phyloP scores from a whole-genome alignment of 2,113 vertebrate species.

The Holacanthus passer region DNA sequence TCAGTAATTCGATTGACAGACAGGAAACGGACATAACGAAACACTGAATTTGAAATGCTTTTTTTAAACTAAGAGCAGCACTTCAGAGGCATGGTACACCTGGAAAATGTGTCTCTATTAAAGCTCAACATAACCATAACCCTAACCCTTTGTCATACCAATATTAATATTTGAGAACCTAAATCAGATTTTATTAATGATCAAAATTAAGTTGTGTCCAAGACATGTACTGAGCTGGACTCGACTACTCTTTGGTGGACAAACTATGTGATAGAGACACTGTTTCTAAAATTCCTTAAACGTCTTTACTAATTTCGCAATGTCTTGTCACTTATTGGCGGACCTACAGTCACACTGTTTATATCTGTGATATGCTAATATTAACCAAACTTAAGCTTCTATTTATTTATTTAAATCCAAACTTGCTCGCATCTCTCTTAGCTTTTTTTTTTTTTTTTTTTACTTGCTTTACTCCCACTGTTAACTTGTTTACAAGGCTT shows the following conservation, averaged over 20 bases:
- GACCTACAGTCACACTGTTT: neutral
- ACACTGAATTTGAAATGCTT: neutral
- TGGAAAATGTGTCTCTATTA: neutral
- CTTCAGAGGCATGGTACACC: neutral
- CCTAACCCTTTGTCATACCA: neutral
- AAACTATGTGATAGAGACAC: neutral
- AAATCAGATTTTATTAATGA: neutral
- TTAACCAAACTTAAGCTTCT: neutral
- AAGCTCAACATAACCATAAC: too few species aligned
- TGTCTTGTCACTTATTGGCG: neutral
- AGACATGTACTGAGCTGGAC: neutral
- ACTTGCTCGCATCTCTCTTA: neutral
- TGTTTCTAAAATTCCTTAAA: neutral
- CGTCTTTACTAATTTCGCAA: neutral
- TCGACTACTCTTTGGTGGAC: neutral
- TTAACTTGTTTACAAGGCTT: neutral
- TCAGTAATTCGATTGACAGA: too few species aligned
- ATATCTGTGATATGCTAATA: too few species aligned
- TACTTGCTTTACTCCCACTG: too few species aligned
- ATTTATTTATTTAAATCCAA: neutral
- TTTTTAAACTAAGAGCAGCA: neutral
- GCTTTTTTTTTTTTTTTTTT: neutral
- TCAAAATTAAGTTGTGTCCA: neutral
- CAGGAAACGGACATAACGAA: neutral
- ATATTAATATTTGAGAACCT: neutral